Base-by-base conservation (phyloP, 92 coral and sea anemone genomes). In the Paragorgia papillata region DNA sequence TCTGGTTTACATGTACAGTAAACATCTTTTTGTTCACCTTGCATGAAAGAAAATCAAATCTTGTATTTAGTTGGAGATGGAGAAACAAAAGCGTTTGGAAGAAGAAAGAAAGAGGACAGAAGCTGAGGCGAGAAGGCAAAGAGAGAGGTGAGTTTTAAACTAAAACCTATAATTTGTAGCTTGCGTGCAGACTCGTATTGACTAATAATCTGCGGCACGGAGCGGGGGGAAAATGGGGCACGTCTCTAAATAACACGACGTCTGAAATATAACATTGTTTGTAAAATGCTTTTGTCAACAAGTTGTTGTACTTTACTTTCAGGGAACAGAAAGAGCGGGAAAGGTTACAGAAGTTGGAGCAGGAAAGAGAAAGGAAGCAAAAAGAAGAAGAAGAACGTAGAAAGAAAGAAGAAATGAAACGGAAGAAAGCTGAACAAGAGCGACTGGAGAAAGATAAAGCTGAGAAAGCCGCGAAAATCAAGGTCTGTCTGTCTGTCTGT, bases 301-400 rank as follows among this genome's bases (percentile, higher is more conserved):
- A 21, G 37, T 32, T 39, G 1, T 28, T n/a, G 24, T 19, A 22
- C 20, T 63, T 37, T 67, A 0, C 30, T 53, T 74, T 26, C 57
- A 92, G 97, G 75, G 97, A 93, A 54, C 97, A 90, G 70, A 93
- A 90, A 55, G 97, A 93, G 31, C 89, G 97, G 37, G 97, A 93
- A 67, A 88, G 84, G 73, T 92, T 88, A 30, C 97, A 93, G 62
- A 89, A 88, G 55, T 81, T 84, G 33, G 97, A 93, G 33, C 93
- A 83, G 58, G 97, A 93, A 70, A 87, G 86, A 43, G 97, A 93
- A 68, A 85, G 88, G n/a, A 88, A 91, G 20, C 97, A 93, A 60
- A 92, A 84, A 69, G 97, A 93, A 61, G 97, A 93, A 74, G 97
- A 93, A 43, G 87, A 82, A 75, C 85, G 88, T 54, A 73, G 97